phyloP scores from a whole-genome alignment of 2,113 vertebrate species.

The Tiliqua scincoides region DNA sequence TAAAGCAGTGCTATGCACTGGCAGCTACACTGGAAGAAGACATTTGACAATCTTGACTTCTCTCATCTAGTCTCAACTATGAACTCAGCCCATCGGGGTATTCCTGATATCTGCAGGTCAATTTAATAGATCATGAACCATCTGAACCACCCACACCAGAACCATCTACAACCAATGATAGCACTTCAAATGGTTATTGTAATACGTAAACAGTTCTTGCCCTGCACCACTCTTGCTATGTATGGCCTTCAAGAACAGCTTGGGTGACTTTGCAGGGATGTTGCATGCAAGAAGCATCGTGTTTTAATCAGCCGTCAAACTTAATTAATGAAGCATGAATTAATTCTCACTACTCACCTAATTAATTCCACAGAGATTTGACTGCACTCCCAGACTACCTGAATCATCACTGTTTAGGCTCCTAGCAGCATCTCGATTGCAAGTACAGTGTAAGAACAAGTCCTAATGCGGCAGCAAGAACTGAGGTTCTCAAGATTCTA shows the following conservation, averaged over 20 bases:
- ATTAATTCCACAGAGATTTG: constrained; percentile 14
- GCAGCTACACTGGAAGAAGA: too few relatives aligned
- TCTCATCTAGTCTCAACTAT: background rate
- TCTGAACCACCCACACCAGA: background rate
- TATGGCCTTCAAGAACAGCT: background rate
- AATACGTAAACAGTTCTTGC: background rate
- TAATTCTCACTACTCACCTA: constrained; percentile 5
- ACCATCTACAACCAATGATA: background rate
- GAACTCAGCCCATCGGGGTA: background rate
- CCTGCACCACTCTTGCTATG: background rate
- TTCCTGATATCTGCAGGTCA: background rate
- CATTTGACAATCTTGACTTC: too few relatives aligned
- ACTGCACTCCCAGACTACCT: background rate
- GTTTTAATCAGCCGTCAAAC: background rate
- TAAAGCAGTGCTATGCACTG: too few relatives aligned
- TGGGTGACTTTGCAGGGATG: background rate
- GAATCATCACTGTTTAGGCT: background rate
- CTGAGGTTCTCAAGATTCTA: background rate
- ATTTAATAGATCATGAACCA: background rate
- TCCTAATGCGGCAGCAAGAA: background rate
- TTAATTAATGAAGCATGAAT: constrained; percentile 11
- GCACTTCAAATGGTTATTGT: background rate
- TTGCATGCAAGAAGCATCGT: background rate
- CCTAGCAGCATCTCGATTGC: background rate
- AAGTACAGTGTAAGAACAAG: background rate